Evolutionary conservation across 2,888 invertebrate genomes (phyloP).

Genomic region (Drosophila glabriapex): DNA sequence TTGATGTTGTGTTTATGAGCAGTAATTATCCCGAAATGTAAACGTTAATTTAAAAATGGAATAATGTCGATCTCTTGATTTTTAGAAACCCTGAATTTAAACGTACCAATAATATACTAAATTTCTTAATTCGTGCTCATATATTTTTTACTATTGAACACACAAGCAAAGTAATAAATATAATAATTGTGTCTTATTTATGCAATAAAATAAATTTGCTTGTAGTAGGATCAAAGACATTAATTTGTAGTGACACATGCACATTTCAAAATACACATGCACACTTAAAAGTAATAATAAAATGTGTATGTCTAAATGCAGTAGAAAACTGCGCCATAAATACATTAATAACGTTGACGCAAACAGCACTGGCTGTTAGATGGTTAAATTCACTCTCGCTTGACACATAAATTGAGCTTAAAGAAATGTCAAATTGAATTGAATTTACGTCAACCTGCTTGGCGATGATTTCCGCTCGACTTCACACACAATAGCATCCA

Average conservation of each 20-base stretch:
- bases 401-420: constrained; percentile 67
- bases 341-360: constrained; percentile 69
- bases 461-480: constrained; percentile 55
- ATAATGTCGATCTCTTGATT: neutral
- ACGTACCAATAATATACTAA: fast-evolving
- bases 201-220: constrained; percentile 36
- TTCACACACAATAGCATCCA: constrained; percentile 44
- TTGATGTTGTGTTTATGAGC: neutral
- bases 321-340: constrained; percentile 44
- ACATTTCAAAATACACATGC: neutral
- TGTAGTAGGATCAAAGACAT: constrained; percentile 35
- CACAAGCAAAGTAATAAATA: neutral
- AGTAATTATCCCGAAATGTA: neutral
- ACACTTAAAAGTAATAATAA: neutral
- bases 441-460: constrained; percentile 52
- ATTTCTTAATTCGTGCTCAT: neutral
- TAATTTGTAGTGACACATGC: constrained; percentile 36
- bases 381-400: constrained; percentile 67
- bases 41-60: neutral
- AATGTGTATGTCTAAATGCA: neutral
- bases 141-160: neutral
- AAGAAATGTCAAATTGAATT: constrained; percentile 71
- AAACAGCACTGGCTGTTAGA: constrained; percentile 12
- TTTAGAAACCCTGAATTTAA: neutral
- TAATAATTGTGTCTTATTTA: neutral